A percentile compares a stretch with the other conserved stretches of the same genome.
Conservation (phyloP, 2,797 vertebrate genomes). For the Argyrosomus regius region DNA sequence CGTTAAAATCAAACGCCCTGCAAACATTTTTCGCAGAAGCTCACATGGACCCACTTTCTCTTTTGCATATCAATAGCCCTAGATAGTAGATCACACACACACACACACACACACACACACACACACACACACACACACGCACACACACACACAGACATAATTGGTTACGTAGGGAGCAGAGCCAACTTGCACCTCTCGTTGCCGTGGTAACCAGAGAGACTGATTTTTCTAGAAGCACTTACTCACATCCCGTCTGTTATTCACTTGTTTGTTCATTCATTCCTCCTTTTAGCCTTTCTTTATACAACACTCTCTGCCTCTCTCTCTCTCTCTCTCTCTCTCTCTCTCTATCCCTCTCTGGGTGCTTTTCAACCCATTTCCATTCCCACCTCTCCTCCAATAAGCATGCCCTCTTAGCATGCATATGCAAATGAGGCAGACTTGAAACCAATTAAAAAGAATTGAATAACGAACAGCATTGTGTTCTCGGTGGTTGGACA, state of each 20-base stretch:
- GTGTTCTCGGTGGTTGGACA: constrained; percentile 54
- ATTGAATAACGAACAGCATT: constrained; percentile 59
- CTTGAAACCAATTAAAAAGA: constrained; percentile 77
- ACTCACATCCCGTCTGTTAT: constrained; percentile 82
- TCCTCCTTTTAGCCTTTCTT: constrained; percentile 75
- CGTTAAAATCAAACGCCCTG: constrained; percentile 59
- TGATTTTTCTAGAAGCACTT: constrained; percentile 81
- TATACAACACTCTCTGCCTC: constrained; percentile 47
- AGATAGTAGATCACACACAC: constrained; percentile 60
- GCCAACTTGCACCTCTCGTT: constrained; percentile 82
- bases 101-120: constrained; percentile 59
- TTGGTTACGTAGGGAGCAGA: constrained; percentile 78
- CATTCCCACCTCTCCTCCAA: constrained; percentile 75
- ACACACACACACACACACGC: constrained; percentile 43
- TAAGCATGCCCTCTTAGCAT: constrained; percentile 70
- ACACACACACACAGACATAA: constrained; percentile 71
- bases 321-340: constrained; percentile 19
- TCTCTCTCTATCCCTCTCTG: constrained; percentile 41
- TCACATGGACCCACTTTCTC: constrained; percentile 60
- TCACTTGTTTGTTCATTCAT: constrained; percentile 82
- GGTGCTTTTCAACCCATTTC: constrained; percentile 66
- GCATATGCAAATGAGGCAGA: constrained; percentile 79
- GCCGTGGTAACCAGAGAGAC: constrained; percentile 79
- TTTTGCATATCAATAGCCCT: constrained; percentile 77
- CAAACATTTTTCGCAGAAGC: constrained; percentile 60